phyloP scores from a whole-genome alignment of 2,797 vertebrate genomes.

The Anguilla pacifica region DNA sequence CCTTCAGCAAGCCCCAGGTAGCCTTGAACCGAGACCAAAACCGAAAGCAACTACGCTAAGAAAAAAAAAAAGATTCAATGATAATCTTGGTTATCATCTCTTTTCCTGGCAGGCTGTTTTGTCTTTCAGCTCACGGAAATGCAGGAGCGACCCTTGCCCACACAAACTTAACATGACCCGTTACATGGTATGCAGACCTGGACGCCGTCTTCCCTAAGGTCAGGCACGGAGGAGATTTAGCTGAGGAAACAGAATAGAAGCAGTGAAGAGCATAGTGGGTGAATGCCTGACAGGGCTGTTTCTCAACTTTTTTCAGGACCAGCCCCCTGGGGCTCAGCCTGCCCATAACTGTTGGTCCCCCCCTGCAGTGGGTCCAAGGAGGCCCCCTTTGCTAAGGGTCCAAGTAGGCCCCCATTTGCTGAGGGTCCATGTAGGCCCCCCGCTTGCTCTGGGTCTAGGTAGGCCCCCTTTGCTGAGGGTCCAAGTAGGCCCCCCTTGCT shows the following conservation, averaged over 20 bases:
- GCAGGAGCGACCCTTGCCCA: too few relatives aligned
- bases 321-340: conserved; percentile 45
- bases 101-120: neutral
- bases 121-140: neutral
- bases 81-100: neutral
- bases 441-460: too few relatives aligned
- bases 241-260: conserved; percentile 61
- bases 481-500: neutral
- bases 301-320: conserved; percentile 36
- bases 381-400: neutral
- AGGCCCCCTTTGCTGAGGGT: neutral
- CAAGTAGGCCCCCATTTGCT: too few relatives aligned
- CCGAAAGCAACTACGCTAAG: neutral
- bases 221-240: conserved; percentile 27
- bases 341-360: conserved; percentile 42
- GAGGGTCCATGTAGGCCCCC: conserved; percentile 29
- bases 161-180: neutral
- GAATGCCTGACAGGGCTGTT: conserved; percentile 54
- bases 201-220: conserved; percentile 57
- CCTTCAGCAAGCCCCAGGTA: neutral
- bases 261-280: conserved; percentile 53
- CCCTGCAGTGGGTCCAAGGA: too few relatives aligned
- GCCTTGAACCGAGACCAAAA: conserved; percentile 7
- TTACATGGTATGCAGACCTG: neutral
- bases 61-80: neutral